Evolutionary conservation across 1,140 invertebrate species (phyloP), one percentile per base, ranked within the genome.

Genomic region (Myzus persicae): DNA sequence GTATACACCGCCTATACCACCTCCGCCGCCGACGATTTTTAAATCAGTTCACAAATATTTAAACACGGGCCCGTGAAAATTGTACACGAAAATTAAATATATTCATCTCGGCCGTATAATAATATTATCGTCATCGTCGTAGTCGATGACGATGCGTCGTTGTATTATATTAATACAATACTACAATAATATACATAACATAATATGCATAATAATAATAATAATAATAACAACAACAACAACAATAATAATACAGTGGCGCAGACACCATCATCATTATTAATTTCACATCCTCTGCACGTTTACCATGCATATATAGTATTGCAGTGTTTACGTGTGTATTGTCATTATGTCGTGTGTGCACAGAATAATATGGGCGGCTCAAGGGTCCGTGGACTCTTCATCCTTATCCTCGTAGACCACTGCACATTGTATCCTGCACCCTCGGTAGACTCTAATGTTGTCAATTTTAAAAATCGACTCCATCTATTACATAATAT

Each of bases 31-130:
- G 11, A 31, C 82, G 18, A 36, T 88, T 91, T 46, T 36, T 22
- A 54, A 85, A 88, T 85, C 54, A 42, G 93, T 54, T 93, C 26
- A 93, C 87, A 48, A 89, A 89, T 89, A 89, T 89, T 89, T 51
- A 89, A 89, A 36, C 85, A 26, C 46, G 87, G n/a, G 22, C 31
- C 44, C 44, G 31, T 31, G 87, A 11, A 51, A 22, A 24, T 89
- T 51, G 24, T 89, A 89, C 46, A 26, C 87, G 87, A 89, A 89
- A 89, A 89, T 89, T 89, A 89, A 51, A 89, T 67, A 67, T 67
- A 88, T 88, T n/a, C 44, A 48, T 88, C 8, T 51, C 46, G 46
- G 18, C 44, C 31, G 48, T 48, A 67, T 88, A 31, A 46, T n/a
- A 88, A 48, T 36, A 46, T 88, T n/a, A 46, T 88, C 44, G 42